These are phyloP conservation scores for Phainopepla nitens DNA, from an alignment of 2,113 vertebrate species.

Conservation along the genomic window DNA sequence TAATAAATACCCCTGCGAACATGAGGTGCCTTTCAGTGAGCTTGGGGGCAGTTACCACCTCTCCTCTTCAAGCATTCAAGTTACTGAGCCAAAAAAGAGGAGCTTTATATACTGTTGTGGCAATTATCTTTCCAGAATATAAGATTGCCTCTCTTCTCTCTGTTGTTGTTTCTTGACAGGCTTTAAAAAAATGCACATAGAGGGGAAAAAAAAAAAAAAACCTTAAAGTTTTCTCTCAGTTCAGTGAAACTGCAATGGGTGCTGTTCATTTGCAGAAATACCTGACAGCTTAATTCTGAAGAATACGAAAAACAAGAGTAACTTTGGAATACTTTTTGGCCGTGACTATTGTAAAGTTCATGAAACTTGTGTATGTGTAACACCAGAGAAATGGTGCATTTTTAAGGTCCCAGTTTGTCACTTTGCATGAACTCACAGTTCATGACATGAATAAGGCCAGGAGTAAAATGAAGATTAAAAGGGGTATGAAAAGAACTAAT, in stretches of 20 bases:
- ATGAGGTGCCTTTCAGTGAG: not conserved
- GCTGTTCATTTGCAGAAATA: conserved; percentile 28
- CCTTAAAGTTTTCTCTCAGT: not conserved
- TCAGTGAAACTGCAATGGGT: conserved; percentile 13
- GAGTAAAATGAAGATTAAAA: not conserved
- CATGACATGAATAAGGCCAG: not conserved
- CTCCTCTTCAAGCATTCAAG: not conserved
- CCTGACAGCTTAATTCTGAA: conserved; percentile 36
- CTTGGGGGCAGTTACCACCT: not conserved
- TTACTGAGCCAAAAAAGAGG: not conserved
- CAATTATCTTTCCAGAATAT: not conserved
- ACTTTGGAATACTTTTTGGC: conserved; percentile 14
- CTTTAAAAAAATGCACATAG: not conserved
- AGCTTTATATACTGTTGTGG: not conserved
- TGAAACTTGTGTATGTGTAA: not conserved
- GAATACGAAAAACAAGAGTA: conserved; percentile 5
- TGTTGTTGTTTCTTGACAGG: not conserved
- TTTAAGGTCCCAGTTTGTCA: conserved; percentile 49
- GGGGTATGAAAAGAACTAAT: not conserved
- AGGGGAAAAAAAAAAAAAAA: not conserved
- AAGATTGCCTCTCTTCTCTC: not conserved
- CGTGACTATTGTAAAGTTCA: not conserved
- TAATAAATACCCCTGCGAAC: not conserved
- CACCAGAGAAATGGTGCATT: conserved; percentile 30
- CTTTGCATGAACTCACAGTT: conserved; percentile 12